phyloP scores from a whole-genome alignment of 2,888 invertebrate species.

The Ophion slaviceki region DNA sequence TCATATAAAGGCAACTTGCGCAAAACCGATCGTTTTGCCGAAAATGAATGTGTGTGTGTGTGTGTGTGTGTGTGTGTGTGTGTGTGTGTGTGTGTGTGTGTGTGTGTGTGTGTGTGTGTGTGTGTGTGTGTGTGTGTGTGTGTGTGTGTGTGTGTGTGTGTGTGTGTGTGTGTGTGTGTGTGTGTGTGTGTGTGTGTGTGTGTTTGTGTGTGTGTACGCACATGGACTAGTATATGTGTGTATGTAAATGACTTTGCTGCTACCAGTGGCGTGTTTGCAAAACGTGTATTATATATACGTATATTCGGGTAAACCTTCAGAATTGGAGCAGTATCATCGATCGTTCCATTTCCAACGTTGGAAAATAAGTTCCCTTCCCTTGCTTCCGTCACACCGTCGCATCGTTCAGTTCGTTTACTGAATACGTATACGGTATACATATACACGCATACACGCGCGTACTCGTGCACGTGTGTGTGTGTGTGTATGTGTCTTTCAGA shows the following conservation, averaged over 20 bases:
- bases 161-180: no score
- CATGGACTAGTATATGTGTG: neutral
- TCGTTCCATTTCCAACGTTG: slow-evolving; percentile 66
- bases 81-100: no score
- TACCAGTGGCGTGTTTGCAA: slow-evolving; percentile 52
- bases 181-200: no score
- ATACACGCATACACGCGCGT: neutral
- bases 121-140: no score
- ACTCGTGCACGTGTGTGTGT: neutral
- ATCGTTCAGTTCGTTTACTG: neutral
- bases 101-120: no score
- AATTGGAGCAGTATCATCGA: slow-evolving; percentile 67
- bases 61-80: no score
- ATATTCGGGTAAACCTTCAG: slow-evolving; percentile 64
- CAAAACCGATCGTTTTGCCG: no score
- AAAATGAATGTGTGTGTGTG: no score
- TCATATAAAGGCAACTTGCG: no score
- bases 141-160: no score
- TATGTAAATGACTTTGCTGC: slow-evolving; percentile 43
- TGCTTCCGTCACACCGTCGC: slow-evolving; percentile 2
- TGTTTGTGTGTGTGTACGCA: neutral
- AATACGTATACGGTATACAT: slow-evolving; percentile 17
- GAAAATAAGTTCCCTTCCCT: slow-evolving; percentile 59
- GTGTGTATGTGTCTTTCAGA: slow-evolving; percentile 2
- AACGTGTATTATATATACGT: slow-evolving; percentile 55